A percentile compares a stretch with the other conserved stretches of the same genome.
phyloP scores from a whole-genome alignment of 2,113 vertebrate genomes.

The Cinclus cinclus region DNA sequence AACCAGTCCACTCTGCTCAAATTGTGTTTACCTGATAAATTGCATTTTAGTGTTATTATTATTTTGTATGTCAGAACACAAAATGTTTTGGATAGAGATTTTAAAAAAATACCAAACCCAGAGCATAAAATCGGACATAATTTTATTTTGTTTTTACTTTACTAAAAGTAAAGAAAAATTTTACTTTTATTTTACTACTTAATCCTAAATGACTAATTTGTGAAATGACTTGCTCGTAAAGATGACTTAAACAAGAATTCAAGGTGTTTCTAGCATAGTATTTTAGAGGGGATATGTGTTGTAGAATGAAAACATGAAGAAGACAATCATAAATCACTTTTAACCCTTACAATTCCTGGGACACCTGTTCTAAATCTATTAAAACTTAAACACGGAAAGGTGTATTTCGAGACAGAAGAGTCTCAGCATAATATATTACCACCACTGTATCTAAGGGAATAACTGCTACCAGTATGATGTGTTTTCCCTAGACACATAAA shows the following conservation, averaged over 20 bases:
- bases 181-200: not conserved
- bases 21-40: not conserved
- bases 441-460: not conserved
- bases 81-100: not conserved
- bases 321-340: not conserved
- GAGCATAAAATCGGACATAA: not conserved
- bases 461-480: not conserved
- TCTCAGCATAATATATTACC: not conserved
- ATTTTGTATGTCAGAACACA: not conserved
- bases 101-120: fast-evolving
- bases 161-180: too few relatives aligned
- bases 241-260: not conserved
- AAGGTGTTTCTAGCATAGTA: not conserved
- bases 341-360: not conserved
- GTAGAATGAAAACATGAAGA: not conserved
- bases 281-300: not conserved
- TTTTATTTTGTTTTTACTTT: not conserved
- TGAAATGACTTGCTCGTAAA: not conserved
- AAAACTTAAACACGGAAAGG: not conserved
- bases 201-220: not conserved
- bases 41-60: not conserved
- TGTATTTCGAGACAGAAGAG: not conserved
- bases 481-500: not conserved
- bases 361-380: not conserved
- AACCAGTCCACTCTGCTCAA: not conserved